Conservation (phyloP, 2,113 vertebrate species). For the Kryptolebias marmoratus region DNA sequence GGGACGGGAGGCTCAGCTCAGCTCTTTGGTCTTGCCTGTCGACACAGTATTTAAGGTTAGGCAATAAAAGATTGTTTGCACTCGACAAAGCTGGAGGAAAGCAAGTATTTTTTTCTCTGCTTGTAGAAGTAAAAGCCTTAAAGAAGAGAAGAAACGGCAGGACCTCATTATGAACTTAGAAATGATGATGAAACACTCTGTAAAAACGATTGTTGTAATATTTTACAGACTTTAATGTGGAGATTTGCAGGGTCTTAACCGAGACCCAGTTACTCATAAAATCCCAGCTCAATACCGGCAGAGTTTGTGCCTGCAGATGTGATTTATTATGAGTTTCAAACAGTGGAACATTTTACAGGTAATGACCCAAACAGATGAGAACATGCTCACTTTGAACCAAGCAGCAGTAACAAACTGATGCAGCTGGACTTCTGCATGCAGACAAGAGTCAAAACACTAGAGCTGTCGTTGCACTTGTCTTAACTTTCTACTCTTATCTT, state of each 20-base stretch:
- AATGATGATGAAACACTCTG: conserved; percentile 50
- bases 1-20: conserved; percentile 11
- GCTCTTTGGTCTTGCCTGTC: conserved; percentile 28
- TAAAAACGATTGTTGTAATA: conserved; percentile 53
- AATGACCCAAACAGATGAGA: not conserved
- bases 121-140: conserved; percentile 21
- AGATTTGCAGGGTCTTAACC: conserved; percentile 64
- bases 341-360: conserved; percentile 4
- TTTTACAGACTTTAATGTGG: conserved; percentile 42
- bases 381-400: not conserved
- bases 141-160: conserved; percentile 18
- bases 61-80: conserved; percentile 57
- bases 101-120: not conserved
- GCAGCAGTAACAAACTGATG: not conserved
- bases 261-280: conserved; percentile 64
- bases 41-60: conserved; percentile 34
- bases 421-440: not conserved
- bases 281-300: conserved; percentile 2
- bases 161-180: conserved; percentile 17
- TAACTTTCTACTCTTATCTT: too few relatives aligned
- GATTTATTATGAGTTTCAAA: conserved; percentile 39
- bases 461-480: too few relatives aligned
- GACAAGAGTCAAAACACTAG: too few relatives aligned
- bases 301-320: conserved; percentile 37
- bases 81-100: conserved; percentile 43